Percentiles rank a stretch among this genome's conserved stretches.
phyloP scores from a whole-genome alignment of 2,888 invertebrate species.

The Dynastes maya region DNA sequence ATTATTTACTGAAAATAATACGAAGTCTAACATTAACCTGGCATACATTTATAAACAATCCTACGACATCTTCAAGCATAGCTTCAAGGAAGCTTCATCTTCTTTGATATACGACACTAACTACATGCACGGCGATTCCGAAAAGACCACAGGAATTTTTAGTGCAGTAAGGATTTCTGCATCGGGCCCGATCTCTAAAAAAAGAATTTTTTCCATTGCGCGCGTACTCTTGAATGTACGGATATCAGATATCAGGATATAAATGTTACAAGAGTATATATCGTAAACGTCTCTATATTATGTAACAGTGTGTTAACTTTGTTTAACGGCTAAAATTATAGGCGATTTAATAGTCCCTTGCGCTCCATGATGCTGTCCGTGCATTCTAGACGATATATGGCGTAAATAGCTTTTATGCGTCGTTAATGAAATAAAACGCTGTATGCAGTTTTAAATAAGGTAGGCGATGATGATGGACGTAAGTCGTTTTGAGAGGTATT shows the following conservation, averaged over 20 bases:
- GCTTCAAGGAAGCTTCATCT: neutral
- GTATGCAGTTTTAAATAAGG: neutral
- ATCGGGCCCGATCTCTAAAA: constrained; percentile 25
- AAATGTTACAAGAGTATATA: constrained; percentile 9
- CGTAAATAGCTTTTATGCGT: constrained; percentile 25
- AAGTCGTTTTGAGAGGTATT: too few species aligned
- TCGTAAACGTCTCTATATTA: constrained; percentile 29
- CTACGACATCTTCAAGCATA: too few species aligned
- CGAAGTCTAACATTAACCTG: too few species aligned
- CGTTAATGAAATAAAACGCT: constrained; percentile 18
- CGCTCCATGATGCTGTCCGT: constrained; percentile 3
- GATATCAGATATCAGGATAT: constrained; percentile 22
- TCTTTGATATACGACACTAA: constrained; percentile 37
- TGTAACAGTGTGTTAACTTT: constrained; percentile 30
- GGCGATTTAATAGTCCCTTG: constrained; percentile 24
- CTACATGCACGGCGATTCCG: constrained; percentile 17
- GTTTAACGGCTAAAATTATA: constrained; percentile 38
- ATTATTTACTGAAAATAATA: too few species aligned
- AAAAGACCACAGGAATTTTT: constrained; percentile 42
- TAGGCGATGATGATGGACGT: neutral
- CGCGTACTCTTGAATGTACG: neutral
- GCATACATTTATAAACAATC: too few species aligned
- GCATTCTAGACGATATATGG: neutral
- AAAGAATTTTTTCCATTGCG: neutral
- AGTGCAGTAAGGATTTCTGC: constrained; percentile 29